Base-by-base conservation (phyloP, 2,888 invertebrate genomes). In the Scaptomyza tumidula region DNA sequence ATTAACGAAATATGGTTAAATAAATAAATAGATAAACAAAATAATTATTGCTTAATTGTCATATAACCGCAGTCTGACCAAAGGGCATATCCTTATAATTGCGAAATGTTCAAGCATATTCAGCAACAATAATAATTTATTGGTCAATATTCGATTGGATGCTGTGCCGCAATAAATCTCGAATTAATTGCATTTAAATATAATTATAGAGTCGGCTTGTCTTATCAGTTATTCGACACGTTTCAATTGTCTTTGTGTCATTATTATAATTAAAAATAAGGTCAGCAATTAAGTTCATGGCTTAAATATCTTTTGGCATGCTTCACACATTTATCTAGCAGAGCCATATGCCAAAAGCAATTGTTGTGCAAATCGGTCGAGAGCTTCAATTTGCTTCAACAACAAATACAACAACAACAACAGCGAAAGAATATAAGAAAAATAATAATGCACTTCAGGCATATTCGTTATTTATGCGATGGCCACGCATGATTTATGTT, bases 381-480 rank as follows among this genome's bases (percentile, higher is more conserved):
- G 37, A 48, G 43, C 19, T 35, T 45, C 39, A 37, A 53, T 54
- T 29, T 49, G 52, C 31, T 49, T 35, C 37, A 35, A 45, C 44
- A 29, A 35, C 49, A 48, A n/a, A n/a, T n/a, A n/a, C n/a, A n/a
- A n/a, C n/a, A n/a, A n/a, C 37, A 35, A 45, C 44, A 29, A 35
- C 49, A 48, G 39, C 37, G 44, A 19, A 58, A n/a, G 62, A 55
- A 35, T 50, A 16, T 24, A 44, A 35, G 33, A 45, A 52, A 66
- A 41, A 41, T 16, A 41, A 68, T 78, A 67, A 73, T 78, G 68
- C 50, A 63, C 72, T 60, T 43, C 66, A 61, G 56, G 66, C 62
- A 52, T 43, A 68, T 87, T 76, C 72, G 85, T 75, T 85, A 89
- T 87, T 87, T 85, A 87, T 87, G 80, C 70, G 71, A 44, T 71